Evolutionary conservation across 2,797 vertebrate species (phyloP).

Genomic region (Sciurus carolinensis): DNA sequence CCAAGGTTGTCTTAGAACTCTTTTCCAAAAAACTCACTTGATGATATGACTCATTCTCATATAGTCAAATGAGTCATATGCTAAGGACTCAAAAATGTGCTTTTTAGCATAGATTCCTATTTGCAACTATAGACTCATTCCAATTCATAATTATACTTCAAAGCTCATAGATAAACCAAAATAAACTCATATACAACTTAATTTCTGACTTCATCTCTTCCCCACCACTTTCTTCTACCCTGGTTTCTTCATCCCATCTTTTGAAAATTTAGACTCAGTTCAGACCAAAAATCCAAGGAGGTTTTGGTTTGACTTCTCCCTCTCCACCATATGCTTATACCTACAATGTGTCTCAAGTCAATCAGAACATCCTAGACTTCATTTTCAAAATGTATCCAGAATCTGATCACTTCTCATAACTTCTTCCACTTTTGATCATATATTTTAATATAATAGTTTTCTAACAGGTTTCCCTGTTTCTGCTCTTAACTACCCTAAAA

Average conservation of each 20-base stretch:
- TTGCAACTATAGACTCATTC: not conserved
- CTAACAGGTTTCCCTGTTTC: not conserved
- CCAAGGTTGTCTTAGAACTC: not conserved
- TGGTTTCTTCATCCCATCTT: not conserved
- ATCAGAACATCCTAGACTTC: not conserved
- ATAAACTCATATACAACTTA: not conserved
- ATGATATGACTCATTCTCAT: not conserved
- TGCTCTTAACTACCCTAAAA: not conserved
- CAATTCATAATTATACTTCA: not conserved
- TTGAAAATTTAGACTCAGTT: not conserved
- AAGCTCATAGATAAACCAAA: not conserved
- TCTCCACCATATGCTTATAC: fast-evolving
- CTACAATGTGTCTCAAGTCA: not conserved
- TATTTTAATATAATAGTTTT: not conserved
- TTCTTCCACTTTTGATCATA: not conserved
- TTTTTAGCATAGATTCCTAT: not conserved
- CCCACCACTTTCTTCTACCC: not conserved
- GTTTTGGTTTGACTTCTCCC: not conserved
- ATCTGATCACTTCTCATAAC: not conserved
- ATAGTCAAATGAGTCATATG: not conserved
- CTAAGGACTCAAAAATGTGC: not conserved
- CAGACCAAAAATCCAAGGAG: not conserved
- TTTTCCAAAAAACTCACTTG: not conserved
- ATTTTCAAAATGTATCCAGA: not conserved
- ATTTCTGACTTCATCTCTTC: not conserved